A percentile compares a stretch with the other conserved stretches of the same genome.
Evolutionary conservation across 2,797 vertebrate species (phyloP).

Genomic region (Leuciscus waleckii): DNA sequence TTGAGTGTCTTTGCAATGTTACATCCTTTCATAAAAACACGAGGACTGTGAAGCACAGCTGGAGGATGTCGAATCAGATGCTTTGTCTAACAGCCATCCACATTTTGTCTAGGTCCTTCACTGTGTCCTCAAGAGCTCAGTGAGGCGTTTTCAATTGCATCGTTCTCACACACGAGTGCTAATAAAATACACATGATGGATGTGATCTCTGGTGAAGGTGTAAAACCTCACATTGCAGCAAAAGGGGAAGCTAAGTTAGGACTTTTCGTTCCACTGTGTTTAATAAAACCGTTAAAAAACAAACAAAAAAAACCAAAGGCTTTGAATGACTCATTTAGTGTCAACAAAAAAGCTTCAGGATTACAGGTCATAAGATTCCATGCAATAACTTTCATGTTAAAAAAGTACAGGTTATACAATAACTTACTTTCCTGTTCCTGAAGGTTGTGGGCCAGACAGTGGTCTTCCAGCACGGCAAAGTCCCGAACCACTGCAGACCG

Average conservation of each 20-base stretch:
- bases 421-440: conserved; percentile 99
- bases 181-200: neutral
- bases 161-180: neutral
- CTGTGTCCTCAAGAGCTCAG: neutral
- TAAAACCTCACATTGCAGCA: neutral
- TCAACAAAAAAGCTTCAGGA: neutral
- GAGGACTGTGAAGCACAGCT: neutral
- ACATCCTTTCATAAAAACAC: neutral
- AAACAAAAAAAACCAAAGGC: neutral
- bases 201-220: neutral
- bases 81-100: neutral
- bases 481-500: conserved; percentile 86
- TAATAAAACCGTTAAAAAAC: neutral
- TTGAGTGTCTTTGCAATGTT: neutral
- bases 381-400: neutral
- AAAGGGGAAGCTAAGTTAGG: neutral
- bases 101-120: neutral
- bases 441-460: conserved; percentile 94
- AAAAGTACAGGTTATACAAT: neutral
- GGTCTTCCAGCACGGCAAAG: conserved; percentile 95
- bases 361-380: neutral
- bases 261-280: neutral
- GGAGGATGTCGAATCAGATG: neutral
- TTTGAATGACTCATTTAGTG: neutral
- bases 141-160: neutral